Evolutionary conservation across 1,140 invertebrate species (phyloP), one percentile per base, ranked within the genome.

Genomic region (Arion vulgaris): DNA sequence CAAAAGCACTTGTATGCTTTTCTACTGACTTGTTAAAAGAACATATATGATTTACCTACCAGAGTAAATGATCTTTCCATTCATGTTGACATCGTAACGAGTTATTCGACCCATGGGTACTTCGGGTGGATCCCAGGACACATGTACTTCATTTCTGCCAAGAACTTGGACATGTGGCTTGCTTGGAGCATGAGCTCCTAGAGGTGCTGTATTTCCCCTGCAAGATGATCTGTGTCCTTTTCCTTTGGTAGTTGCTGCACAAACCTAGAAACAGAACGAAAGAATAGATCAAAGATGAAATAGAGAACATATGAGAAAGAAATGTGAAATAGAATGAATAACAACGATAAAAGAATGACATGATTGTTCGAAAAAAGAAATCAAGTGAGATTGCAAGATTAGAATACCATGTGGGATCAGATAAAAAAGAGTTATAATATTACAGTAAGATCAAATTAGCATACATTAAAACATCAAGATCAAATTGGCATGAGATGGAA

Each of bases 51-150:
- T n/a, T 19, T 36, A n/a, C 77, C 36, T n/a, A 80, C 77, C 77
- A 15, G 92, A 92, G 81, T 92, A 92, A 34, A 92, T 83, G 49
- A 86, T 83, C 77, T 89, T 91, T 26, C 88, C 88, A 76, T 91
- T 92, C 86, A 91, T 90, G 38, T 84, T 85, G n/a, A 92, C 79
- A 73, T 92, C 92, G 76, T 92, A 92, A 36, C 90, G 87, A 72
- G 86, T 91, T 17, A 92, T 89, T 28, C 89, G 86, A 28, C 92
- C 92, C 5, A 91, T 83, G 11, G 91, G 90, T 23, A 91, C 89
- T 73, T 91, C 90, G 1, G 92, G 92, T 28, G 91, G 85, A 5
- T 87, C 87, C 92, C 92, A 92, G 19, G 88, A 84, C 17, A 92
- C 84, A 68, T 91, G 86, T 15, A 92, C 81, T 86, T 92, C 92